Percentiles rank a stretch among this genome's conserved stretches.
phyloP scores from a whole-genome alignment of 2,888 invertebrate species.

The Clepsis dumicolana region DNA sequence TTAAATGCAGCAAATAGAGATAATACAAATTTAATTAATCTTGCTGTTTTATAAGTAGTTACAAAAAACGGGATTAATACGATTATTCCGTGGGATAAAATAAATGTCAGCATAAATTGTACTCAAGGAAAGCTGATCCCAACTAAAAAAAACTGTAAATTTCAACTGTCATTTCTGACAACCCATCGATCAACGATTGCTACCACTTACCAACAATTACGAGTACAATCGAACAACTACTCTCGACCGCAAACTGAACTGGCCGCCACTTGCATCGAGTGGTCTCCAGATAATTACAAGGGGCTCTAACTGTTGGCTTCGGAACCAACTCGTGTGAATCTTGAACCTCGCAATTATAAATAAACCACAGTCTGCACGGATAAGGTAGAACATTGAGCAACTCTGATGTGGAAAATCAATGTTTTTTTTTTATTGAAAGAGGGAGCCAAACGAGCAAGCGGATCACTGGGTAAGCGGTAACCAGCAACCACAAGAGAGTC shows the following conservation, averaged over 20 bases:
- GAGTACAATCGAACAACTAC: constrained; percentile 5
- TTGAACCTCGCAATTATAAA: background rate
- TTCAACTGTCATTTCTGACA: background rate
- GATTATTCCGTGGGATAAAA: too few species aligned
- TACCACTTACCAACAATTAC: background rate
- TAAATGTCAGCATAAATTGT: too few species aligned
- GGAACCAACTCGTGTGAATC: background rate
- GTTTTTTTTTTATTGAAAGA: too few species aligned
- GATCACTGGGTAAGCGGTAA: too few species aligned
- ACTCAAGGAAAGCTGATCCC: background rate
- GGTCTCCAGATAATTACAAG: constrained; percentile 1
- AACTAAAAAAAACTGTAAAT: background rate
- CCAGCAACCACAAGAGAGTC: too few species aligned
- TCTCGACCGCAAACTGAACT: background rate
- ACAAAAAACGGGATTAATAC: too few species aligned
- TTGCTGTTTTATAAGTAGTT: too few species aligned
- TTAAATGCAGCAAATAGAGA: too few species aligned
- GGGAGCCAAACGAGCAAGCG: background rate
- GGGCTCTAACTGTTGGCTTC: background rate
- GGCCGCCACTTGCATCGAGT: background rate
- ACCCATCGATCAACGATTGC: background rate
- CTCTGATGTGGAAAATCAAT: too few species aligned
- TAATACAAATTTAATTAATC: too few species aligned
- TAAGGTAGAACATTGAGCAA: too few species aligned
- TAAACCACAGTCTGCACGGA: background rate